Base-by-base conservation (phyloP, 2,113 vertebrate genomes). In the Thermophis baileyi region DNA sequence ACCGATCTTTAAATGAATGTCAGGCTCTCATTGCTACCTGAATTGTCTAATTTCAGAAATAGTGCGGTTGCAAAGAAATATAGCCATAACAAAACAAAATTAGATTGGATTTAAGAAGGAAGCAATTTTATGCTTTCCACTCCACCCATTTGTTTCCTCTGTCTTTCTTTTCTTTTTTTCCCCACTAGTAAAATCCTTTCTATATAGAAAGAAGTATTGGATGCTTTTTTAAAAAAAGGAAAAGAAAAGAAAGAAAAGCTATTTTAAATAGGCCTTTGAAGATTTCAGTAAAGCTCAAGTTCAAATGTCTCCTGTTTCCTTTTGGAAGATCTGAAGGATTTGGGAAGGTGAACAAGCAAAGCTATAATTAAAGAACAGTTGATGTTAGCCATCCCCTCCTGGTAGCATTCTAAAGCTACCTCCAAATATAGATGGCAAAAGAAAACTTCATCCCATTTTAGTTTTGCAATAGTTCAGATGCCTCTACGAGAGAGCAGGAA, bases 351-450 rank as follows among this genome's bases (percentile, higher is more conserved):
- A 96, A 96, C 95, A 96, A 97, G 97, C 96, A 97, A 95, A 95
- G 96, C 96, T 96, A 95, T 96, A 97, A 97, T 97, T 97, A 97
- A 96, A 95, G 92, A 96, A 95, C 95, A 96, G 95, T 96, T 94
- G 96, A 97, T 95, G 90, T 91, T 95, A 85, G 94, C 95, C 91
- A 91, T 89, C 94, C 91, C 74, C 92, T 92, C 90, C 96, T 96
- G 95, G 97, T 95, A 95, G 92, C 95, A 94, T 95, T 97, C 95
- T 94, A 0, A 0, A 92, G 92, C 94, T 95, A 95, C 93, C 92
- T 96, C 97, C 96, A 96, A 95, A 97, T 97, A 97, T 97, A 97
- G 97, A 95, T 0, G 0, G 95, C 95, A 93, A 95, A 89, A 96
- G 94, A 93, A 94, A 96, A 96, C 90, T 87, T 89, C 2, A 1